These are phyloP conservation scores for Aleiodes sp. DNA, from an alignment of 1,140 invertebrate species.

Conservation along the genomic window DNA sequence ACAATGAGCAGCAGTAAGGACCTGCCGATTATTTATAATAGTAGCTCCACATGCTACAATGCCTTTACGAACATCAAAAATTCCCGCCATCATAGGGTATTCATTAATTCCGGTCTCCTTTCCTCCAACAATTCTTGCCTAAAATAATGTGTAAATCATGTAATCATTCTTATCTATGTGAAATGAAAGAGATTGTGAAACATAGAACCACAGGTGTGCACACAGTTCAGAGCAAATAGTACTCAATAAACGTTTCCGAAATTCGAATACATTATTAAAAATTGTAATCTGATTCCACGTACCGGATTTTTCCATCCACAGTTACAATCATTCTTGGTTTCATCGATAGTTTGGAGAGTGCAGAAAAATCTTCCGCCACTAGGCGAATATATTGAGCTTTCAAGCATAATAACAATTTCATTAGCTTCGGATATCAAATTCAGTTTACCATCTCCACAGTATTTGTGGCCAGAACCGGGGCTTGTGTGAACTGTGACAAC, in stretches of 20 bases:
- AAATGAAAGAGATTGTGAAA: no score
- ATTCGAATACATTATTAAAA: no score
- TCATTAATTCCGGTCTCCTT: conserved; percentile 70
- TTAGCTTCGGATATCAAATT: conserved; percentile 59
- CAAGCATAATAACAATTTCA: conserved; percentile 60
- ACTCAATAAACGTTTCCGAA: no score
- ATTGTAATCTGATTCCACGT: conserved; percentile 36
- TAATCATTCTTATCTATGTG: no score
- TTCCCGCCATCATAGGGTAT: conserved; percentile 72
- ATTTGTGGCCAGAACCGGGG: conserved; percentile 48
- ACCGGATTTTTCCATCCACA: conserved; percentile 71
- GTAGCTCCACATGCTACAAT: conserved; percentile 72
- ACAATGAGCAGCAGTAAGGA: conserved; percentile 79
- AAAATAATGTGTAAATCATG: no score
- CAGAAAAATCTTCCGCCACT: conserved; percentile 67
- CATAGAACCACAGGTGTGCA: no score
- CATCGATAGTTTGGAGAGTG: conserved; percentile 52
- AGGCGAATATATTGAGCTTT: conserved; percentile 42
- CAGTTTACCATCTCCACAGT: conserved; percentile 67
- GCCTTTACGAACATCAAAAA: conserved; percentile 58
- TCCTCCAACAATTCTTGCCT: conserved; percentile 73
- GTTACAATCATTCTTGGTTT: conserved; percentile 51
- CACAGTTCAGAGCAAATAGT: no score
- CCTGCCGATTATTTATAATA: conserved; percentile 71
- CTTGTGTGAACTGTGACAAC: conserved; percentile 30